Evolutionary conservation across 2,113 vertebrate genomes (phyloP), one percentile per base, ranked within the genome.

Genomic region (Oncorhynchus clarkii): DNA sequence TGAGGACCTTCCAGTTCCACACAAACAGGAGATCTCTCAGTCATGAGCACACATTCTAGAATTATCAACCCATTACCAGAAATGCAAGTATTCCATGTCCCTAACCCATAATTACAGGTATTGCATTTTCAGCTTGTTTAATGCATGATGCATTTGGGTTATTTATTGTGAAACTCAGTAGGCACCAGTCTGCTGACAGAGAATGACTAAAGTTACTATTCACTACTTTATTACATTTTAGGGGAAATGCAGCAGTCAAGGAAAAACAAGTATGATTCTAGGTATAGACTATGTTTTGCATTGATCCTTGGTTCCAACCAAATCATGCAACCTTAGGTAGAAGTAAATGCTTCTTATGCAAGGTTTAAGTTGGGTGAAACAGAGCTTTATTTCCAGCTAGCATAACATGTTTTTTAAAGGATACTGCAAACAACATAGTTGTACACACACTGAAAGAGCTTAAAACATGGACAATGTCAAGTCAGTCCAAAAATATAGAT

Each of bases 171-270:
- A 26, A 70, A 73, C 67, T 5, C 68, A 72, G 26, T 27, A 39
- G 67, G 74, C 80, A 78, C 74, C 79, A 77, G 48, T 75, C 74
- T 83, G 31, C 67, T 71, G 80, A 82, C 57, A 34, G 59, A 54
- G 18, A 9, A 48, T 77, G 78, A 88, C 81, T 86, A 86, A 85
- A 76, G 34, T 49, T 74, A 67, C 77, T 78, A 76, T 88, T 86
- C 76, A 82, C 74, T 20, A 80, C 69, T 48, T 85, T 85, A 87
- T 87, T 91, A 54, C 70, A 89, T 91, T 90, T 78, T 54, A 80
- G 70, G 26, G 0, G 4, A 84, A 83, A 86, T 81, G 64, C 78
- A 70, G 34, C 9, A 77, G 70, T 51, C 31, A 72, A 14, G 62
- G 66, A 39, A 24, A 78, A 72, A 72, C 72, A 75, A 71, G 6